phyloP scores from a whole-genome alignment of 2,888 invertebrate species.

The Beris chalybata region DNA sequence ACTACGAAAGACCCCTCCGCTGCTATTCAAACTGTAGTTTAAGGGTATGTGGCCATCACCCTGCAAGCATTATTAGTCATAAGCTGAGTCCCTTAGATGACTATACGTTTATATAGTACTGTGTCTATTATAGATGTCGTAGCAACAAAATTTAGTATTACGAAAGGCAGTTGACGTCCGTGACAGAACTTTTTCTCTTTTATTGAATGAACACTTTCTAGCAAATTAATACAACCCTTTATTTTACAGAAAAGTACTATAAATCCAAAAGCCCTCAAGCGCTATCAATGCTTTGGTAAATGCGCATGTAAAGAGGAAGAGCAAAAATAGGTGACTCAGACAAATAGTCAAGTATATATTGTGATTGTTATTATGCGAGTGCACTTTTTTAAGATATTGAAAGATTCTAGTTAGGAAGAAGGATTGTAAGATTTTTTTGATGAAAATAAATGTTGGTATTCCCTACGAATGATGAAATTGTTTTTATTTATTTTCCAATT shows the following conservation, averaged over 20 bases:
- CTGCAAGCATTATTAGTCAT: no score
- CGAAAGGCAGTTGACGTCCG: not conserved
- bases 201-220: not conserved
- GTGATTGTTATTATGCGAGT: no score
- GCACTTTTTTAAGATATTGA: no score
- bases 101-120: not conserved
- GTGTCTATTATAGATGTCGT: not conserved
- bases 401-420: no score
- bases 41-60: no score
- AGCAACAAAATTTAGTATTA: not conserved
- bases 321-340: not conserved
- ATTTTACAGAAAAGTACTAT: conserved; percentile 1
- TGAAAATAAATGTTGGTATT: no score
- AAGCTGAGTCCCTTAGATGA: not conserved
- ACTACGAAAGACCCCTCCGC: no score
- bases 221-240: not conserved
- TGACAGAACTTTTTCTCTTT: not conserved
- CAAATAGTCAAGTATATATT: no score
- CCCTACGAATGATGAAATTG: no score
- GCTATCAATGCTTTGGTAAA: not conserved
- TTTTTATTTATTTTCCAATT: no score
- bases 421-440: no score
- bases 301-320: not conserved
- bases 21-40: no score
- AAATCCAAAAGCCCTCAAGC: conserved; percentile 3